Evolutionary conservation across 2,888 invertebrate genomes (phyloP).

Genomic region (Panzeria rudis): DNA sequence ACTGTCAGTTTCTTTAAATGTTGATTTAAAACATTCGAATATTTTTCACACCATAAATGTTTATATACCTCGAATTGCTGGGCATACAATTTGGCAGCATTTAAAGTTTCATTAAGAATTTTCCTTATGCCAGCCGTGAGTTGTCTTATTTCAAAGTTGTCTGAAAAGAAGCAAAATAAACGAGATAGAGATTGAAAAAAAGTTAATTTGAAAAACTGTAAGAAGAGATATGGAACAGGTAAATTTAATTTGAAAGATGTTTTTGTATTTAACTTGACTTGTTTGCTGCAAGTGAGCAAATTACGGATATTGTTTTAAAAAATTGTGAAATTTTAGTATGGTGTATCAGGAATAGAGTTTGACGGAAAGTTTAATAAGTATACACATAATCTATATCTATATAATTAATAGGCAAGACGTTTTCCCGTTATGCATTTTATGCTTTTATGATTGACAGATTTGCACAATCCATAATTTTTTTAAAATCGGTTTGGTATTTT

Average conservation of each 20-base stretch:
- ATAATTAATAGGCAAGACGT: too few species aligned
- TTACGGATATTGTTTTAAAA: too few species aligned
- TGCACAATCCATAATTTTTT: too few species aligned
- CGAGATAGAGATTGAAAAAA: slow-evolving; percentile 4
- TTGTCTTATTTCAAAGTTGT: slow-evolving; percentile 76
- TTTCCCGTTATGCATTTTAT: too few species aligned
- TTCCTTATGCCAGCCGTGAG: slow-evolving; percentile 76
- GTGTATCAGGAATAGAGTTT: too few species aligned
- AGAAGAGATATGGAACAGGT: slow-evolving; percentile 19
- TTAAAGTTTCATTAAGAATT: slow-evolving; percentile 76
- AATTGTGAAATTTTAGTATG: too few species aligned
- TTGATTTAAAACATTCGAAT: slow-evolving; percentile 76
- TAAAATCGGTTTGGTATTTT: too few species aligned
- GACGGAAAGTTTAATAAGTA: too few species aligned
- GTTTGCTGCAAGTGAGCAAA: too few species aligned
- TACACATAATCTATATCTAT: too few species aligned
- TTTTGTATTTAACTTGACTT: too few species aligned
- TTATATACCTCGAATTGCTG: slow-evolving; percentile 79
- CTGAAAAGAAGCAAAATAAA: background rate
- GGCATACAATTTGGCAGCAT: slow-evolving; percentile 78
- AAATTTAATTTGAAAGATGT: background rate
- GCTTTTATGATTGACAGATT: too few species aligned
- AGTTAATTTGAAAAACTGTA: slow-evolving; percentile 8
- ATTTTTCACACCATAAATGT: slow-evolving; percentile 80
- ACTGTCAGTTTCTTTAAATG: slow-evolving; percentile 74